These are phyloP conservation scores for Tragulus kanchil DNA, from an alignment of 2,113 vertebrate species.

Conservation along the genomic window DNA sequence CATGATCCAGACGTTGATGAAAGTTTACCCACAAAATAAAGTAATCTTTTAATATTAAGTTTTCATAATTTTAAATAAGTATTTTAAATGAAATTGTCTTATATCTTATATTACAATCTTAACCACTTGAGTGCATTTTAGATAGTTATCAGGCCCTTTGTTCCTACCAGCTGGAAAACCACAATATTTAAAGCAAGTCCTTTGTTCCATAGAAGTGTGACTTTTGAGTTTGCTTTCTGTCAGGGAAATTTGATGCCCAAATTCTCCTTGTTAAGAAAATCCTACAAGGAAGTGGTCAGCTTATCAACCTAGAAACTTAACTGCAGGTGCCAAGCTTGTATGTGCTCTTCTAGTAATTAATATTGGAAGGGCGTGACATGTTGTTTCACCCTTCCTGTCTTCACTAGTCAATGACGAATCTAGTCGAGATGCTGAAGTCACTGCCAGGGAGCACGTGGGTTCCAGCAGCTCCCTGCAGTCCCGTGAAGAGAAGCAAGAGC, in stretches of 20 bases:
- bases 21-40: too few species aligned
- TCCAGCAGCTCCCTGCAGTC: slow-evolving; percentile 88
- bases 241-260: neutral
- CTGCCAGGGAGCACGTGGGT: slow-evolving; percentile 90
- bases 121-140: slow-evolving; percentile 24
- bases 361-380: neutral
- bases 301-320: neutral
- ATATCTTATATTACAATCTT: neutral
- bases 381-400: slow-evolving; percentile 8
- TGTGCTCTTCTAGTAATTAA: neutral
- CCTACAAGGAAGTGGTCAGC: neutral
- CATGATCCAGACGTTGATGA: too few species aligned
- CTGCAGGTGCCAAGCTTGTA: neutral
- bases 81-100: neutral
- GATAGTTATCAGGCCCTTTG: neutral
- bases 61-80: neutral
- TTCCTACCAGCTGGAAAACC: neutral
- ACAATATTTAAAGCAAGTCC: neutral
- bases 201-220: neutral
- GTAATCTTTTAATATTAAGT: neutral
- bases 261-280: slow-evolving; percentile 1
- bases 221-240: neutral
- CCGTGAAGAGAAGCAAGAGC: slow-evolving; percentile 98
- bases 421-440: slow-evolving; percentile 91
- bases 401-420: slow-evolving; percentile 89